These are phyloP conservation scores for Anthoscopus minutus DNA, from an alignment of 2,113 vertebrate genomes.

Conservation along the genomic window DNA sequence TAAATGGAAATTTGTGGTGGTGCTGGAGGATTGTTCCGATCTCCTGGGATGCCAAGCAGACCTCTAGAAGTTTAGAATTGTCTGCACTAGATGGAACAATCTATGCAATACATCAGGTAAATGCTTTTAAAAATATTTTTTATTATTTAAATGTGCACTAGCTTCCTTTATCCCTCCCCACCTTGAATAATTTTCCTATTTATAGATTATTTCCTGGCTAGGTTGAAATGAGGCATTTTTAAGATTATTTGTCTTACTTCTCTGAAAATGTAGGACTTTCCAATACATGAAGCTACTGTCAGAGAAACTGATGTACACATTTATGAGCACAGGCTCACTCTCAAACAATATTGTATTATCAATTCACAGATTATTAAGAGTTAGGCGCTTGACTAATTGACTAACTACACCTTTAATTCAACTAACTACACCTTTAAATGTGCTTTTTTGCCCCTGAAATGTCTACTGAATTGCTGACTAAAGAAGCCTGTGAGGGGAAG, in stretches of 20 bases:
- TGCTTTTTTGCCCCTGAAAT: background rate
- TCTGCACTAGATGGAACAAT: background rate
- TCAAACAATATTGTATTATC: background rate
- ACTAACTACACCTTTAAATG: background rate
- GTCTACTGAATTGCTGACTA: background rate
- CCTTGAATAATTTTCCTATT: background rate
- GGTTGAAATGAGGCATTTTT: background rate
- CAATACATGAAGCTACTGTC: background rate
- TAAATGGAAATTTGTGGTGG: background rate
- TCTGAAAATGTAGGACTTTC: background rate
- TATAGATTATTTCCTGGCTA: background rate
- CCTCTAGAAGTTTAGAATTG: background rate
- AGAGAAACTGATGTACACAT: background rate
- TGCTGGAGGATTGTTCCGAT: background rate
- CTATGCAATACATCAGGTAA: background rate
- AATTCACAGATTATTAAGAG: background rate
- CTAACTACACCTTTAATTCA: background rate
- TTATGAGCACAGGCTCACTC: background rate
- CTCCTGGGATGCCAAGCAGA: background rate
- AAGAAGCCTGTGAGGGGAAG: background rate
- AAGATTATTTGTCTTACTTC: background rate
- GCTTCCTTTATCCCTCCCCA: accelerated
- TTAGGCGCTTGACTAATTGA: background rate
- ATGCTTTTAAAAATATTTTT: background rate
- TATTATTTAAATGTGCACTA: background rate